Base-by-base conservation (phyloP, 2,797 vertebrate genomes). In the Halcyon leucocephala region DNA sequence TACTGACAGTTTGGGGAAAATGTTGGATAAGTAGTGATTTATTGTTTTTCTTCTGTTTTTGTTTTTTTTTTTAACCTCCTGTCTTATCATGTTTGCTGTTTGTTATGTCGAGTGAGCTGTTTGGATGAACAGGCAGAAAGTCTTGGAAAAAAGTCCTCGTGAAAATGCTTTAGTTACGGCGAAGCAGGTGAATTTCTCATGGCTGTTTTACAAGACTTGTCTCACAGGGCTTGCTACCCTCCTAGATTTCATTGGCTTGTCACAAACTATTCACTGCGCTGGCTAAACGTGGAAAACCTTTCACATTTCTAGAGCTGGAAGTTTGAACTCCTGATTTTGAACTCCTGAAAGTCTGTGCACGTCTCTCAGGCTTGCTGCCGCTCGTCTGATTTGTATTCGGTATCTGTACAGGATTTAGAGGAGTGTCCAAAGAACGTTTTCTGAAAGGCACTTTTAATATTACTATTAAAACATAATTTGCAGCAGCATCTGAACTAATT, bases 401-500 rank as follows among this genome's bases (percentile, higher is more conserved):
- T 14, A 14, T 12, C 39, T 52, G 37, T 19, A 19, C 69, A 71
- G 61, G 69, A 37, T 80, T 46, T 80, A 52, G 31, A 65, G 48
- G 52, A 54, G 33, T 22, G 72, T 74, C 55, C 78, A 82, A 15
- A 19, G 66, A 62, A 71, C 4, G 2, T 25, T 60, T 81, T 70
- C 39, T 65, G 15, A 83, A 80, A 78, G 39, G 14, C n/a, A 54
- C 51, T 92, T 89, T 42, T 26, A 69, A 28, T 64, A 70, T 87
- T 65, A 6, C 93, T 96, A 72, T 83, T 95, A 89, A 96, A 96
- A 83, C 18, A 14, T 84, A 70, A 73, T 94, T 97, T 97, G 93
- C 94, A 97, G 97, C 93, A 97, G 93, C 89, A 94, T 94, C 94
- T 91, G 78, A 94, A 61, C 54, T 67, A 14, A 20, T 78, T 90